Base-by-base conservation (phyloP, 1,140 invertebrate species). In the Leucophenga varia region DNA sequence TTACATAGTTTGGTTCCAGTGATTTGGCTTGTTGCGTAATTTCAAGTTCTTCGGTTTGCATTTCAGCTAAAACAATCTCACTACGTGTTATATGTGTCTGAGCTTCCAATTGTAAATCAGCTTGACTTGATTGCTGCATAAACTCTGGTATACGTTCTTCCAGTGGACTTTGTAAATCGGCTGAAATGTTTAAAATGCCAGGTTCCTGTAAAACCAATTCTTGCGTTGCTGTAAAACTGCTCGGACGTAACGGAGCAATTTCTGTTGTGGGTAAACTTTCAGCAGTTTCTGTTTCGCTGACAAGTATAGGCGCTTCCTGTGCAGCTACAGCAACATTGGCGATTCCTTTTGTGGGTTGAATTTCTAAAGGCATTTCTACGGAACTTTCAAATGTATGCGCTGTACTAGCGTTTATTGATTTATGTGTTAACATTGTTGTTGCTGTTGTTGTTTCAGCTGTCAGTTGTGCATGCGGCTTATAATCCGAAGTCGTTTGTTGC, bases 241-340 rank as follows among this genome's bases (percentile, higher is more conserved):
- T n/a, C n/a, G n/a, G n/a, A n/a, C n/a, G n/a, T n/a, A n/a, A n/a
- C n/a, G n/a, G n/a, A n/a, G n/a, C n/a, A n/a, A n/a, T n/a, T 10
- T 39, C 31, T 7, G n/a, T 7, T 4, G 47, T 9, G 3, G 49
- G 56, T 19, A 59, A 47, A 0, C 16, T 19, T 21, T 64, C 43
- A 3, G 20, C 28, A 10, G 52, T 12, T 22, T 41, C 79, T 59
- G 13, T 83, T 83, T 81, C 89, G 84, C 64, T 81, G 78, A 77
- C 88, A 83, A 54, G 82, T 80, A 37, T 81, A 14, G 54, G 25
- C 6, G 40, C 13, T 2, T 46, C 41, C 28, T 67, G 34, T 1
- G 57, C 9, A 2, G 52, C 57, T 1, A 72, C 5, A 8, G 37
- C 46, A 2, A 54, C 25, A 7, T 58, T 43, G 3, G 64, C 69